Percentiles rank a stretch among this genome's conserved stretches.
Conservation (phyloP, 1,140 invertebrate species). For the Anagrus nilaparvatae region DNA sequence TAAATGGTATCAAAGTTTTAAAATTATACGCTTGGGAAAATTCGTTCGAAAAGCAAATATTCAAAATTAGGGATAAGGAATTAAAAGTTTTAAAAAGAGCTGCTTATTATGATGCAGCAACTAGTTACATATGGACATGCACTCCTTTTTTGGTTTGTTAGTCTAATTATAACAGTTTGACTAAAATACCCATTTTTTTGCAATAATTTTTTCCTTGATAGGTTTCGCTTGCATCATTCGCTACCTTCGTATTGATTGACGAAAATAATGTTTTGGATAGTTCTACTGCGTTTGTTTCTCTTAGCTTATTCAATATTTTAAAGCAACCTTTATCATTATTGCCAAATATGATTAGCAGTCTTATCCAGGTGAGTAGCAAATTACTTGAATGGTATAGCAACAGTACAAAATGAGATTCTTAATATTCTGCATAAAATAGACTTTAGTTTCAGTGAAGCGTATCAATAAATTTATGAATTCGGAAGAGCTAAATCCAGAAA, state of each 20-base stretch:
- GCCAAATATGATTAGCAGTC: constrained; percentile 79
- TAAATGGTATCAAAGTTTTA: constrained; percentile 88
- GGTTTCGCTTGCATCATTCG: constrained; percentile 87
- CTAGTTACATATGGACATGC: constrained; percentile 90
- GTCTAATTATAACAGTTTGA: not conserved
- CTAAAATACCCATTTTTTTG: not conserved
- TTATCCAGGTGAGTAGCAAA: constrained; percentile 69
- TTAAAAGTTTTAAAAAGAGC: constrained; percentile 72
- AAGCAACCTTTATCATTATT: constrained; percentile 86
- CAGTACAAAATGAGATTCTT: constrained; percentile 5
- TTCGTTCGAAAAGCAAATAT: constrained; percentile 75
- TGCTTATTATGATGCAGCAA: constrained; percentile 79
- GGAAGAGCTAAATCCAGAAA: constrained; percentile 70
- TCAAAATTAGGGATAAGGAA: constrained; percentile 75
- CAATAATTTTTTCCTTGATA: constrained; percentile 32
- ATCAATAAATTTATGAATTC: constrained; percentile 85
- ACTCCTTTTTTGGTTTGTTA: constrained; percentile 86
- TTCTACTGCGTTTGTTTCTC: constrained; percentile 88
- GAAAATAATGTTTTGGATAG: constrained; percentile 74
- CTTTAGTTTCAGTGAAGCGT: constrained; percentile 68
- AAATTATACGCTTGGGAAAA: constrained; percentile 88
- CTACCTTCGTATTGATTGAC: constrained; percentile 77
- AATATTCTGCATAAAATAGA: constrained; percentile 40
- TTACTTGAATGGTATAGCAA: not conserved
- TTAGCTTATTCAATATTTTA: constrained; percentile 96